A percentile compares a stretch with the other conserved stretches of the same genome.
Evolutionary conservation across 2,113 vertebrate species (phyloP).

Genomic region (Scalopus aquaticus): DNA sequence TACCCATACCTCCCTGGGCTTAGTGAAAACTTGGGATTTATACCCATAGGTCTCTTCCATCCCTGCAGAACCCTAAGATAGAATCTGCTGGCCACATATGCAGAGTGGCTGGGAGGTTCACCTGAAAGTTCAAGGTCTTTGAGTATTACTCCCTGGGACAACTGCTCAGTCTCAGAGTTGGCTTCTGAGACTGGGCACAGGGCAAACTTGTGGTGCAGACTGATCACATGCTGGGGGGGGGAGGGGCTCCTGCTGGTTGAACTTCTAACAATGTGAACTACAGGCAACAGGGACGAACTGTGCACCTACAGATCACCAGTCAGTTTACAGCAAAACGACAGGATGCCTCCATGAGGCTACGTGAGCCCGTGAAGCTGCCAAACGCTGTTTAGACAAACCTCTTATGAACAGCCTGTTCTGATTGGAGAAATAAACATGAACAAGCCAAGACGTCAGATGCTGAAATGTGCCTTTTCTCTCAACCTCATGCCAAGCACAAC

Average conservation of each 20-base stretch:
- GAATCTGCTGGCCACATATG: fast-evolving
- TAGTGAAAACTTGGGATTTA: neutral
- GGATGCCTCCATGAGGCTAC: fast-evolving
- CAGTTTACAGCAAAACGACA: fast-evolving
- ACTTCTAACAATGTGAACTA: fast-evolving
- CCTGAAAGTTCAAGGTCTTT: too few species aligned
- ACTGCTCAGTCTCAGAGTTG: neutral
- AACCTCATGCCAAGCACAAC: neutral
- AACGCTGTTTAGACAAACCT: fast-evolving
- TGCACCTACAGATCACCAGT: neutral
- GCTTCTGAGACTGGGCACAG: neutral
- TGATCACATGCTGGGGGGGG: neutral
- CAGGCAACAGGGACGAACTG: neutral
- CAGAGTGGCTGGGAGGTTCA: too few species aligned
- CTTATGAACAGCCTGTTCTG: neutral
- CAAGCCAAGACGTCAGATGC: neutral
- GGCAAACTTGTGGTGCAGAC: neutral
- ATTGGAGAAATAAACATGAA: constrained; percentile 39
- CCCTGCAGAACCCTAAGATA: neutral
- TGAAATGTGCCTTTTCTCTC: neutral
- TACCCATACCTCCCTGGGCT: neutral
- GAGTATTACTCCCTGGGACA: neutral
- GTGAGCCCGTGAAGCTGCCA: fast-evolving
- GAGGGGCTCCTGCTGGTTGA: fast-evolving
- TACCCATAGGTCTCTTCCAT: fast-evolving